phyloP scores from a whole-genome alignment of 2,113 vertebrate genomes.

The Corynorhinus townsendii region DNA sequence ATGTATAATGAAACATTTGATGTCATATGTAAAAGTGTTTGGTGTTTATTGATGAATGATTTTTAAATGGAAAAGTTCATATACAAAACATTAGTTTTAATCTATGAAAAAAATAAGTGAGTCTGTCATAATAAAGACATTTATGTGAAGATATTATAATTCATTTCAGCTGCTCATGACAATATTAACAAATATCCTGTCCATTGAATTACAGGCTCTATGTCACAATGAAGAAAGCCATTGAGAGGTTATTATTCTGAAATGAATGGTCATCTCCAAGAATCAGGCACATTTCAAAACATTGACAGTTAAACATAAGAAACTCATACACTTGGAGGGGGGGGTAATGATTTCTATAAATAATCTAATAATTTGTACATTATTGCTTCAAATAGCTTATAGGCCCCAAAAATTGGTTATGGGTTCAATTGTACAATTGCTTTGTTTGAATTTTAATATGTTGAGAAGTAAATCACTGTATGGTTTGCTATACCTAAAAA shows the following conservation, averaged over 20 bases:
- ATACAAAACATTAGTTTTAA: constrained; percentile 74
- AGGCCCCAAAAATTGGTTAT: not conserved
- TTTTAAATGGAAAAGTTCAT: constrained; percentile 70
- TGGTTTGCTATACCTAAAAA: not conserved
- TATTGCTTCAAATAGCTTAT: not conserved
- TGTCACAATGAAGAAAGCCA: not conserved
- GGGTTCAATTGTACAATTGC: not conserved
- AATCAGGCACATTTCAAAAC: not conserved
- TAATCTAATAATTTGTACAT: not conserved
- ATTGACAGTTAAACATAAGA: not conserved
- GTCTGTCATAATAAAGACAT: constrained; percentile 70
- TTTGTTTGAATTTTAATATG: not conserved
- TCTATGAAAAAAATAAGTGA: constrained; percentile 72
- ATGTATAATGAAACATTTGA: constrained; percentile 71
- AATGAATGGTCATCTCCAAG: not conserved
- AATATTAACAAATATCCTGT: constrained; percentile 51
- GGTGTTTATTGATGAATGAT: constrained; percentile 70
- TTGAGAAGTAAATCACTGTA: not conserved
- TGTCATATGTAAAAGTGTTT: constrained; percentile 65
- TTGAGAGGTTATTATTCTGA: not conserved
- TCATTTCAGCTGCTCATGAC: constrained; percentile 39
- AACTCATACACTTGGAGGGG: not conserved
- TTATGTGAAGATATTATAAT: constrained; percentile 69
- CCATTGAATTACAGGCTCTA: not conserved
- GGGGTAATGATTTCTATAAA: not conserved